Base-by-base conservation (phyloP, 2,888 invertebrate genomes). In the Cacoxenus indagator region DNA sequence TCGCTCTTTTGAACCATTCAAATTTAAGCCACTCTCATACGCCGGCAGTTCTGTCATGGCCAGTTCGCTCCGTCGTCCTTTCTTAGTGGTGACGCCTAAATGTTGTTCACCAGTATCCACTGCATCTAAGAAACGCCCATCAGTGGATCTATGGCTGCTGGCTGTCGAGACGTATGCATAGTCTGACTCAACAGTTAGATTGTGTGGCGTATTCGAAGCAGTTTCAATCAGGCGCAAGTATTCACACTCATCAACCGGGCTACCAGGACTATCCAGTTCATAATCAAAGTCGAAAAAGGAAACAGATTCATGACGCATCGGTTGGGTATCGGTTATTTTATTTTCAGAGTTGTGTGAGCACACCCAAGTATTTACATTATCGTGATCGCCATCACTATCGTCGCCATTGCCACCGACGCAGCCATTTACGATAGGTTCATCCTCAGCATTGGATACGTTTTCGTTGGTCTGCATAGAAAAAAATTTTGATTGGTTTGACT, bases 191-290 rank as follows among this genome's bases (percentile, higher is more conserved):
- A 85, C 85, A 70, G 84, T 89, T 77, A 85, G 88, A 71, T 85
- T 87, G 73, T 89, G 90, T 27, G 90, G 87, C 71, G 89, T 89
- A 72, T 89, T 90, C 76, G 90, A 90, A 77, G 90, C 90, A 77
- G 90, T 91, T 87, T 82, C 89, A 80, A 88, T 87, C 61, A 89
- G 80, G 72, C 87, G 85, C 70, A 90, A 89, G 69, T 90, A 89
- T 85, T 92, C 92, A 74, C 88, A 88, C 76, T 91, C 90, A 73
- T 93, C 93, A 62, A 90, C 91, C 0, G 94, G 94, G 76, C 93
- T 94, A 64, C 91, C 91, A 0, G 93, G 92, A 71, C 92, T 92
- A 73, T 92, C 92, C 89, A 91, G 89, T 76, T 92, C 91, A 76
- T 91, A 89, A 78, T 91, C 91, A 76, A 92, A 91, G 85, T 92